Conservation (phyloP, 2,888 invertebrate genomes). For the Neria commutata region DNA sequence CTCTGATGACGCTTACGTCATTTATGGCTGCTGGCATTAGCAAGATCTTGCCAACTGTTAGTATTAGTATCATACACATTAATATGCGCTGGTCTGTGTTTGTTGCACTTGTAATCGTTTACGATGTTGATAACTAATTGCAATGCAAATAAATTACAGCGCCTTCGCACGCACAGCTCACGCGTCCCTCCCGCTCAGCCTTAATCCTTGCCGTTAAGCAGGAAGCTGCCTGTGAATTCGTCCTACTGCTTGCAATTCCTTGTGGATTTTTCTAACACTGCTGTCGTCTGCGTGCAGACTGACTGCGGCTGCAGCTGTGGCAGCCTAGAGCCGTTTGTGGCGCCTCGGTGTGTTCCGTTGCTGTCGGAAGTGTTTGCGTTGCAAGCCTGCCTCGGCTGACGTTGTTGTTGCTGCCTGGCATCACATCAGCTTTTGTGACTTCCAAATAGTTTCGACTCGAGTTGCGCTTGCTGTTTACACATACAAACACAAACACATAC, state of each 20-base stretch:
- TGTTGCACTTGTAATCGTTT: constrained; percentile 51
- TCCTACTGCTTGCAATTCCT: constrained; percentile 20
- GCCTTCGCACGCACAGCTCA: constrained; percentile 19
- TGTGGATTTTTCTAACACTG: constrained; percentile 25
- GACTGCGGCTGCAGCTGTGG: constrained; percentile 31
- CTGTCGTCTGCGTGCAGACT: constrained; percentile 39
- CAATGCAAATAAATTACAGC: constrained; percentile 57
- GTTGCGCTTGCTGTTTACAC: not conserved
- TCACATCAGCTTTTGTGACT: constrained; percentile 42
- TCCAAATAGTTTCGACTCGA: constrained; percentile 48
- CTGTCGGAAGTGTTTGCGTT: no score
- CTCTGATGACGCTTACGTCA: no score
- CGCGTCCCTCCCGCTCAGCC: no score
- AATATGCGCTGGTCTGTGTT: not conserved
- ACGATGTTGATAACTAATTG: constrained; percentile 56
- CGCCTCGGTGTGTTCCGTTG: not conserved
- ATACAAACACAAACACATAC: constrained; percentile 1
- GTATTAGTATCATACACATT: no score
- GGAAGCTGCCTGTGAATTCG: constrained; percentile 28
- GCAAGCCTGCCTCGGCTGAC: no score
- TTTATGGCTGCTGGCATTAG: no score
- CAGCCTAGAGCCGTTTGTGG: no score
- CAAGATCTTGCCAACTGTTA: no score
- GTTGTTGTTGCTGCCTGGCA: constrained; percentile 42
- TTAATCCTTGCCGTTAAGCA: constrained; percentile 25